These are phyloP conservation scores for Synaphobranchus kaupii DNA, from an alignment of 2,797 vertebrate species.

Conservation along the genomic window DNA sequence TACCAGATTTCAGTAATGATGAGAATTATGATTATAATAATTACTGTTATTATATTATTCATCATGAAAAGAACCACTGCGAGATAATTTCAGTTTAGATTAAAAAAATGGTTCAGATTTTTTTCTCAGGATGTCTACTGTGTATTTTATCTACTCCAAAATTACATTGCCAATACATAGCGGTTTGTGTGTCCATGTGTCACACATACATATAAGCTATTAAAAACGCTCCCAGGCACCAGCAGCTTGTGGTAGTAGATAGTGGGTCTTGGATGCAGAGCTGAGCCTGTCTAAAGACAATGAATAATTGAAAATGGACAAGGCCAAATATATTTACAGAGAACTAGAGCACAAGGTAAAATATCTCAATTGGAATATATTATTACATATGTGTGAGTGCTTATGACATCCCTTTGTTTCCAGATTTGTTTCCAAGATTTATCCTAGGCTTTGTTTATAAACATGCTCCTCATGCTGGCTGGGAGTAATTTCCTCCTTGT, in stretches of 20 bases:
- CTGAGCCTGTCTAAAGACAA: constrained; percentile 53
- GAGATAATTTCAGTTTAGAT: not conserved
- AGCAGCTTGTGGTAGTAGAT: not conserved
- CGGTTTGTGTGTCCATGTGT: too few species aligned
- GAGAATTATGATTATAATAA: constrained; percentile 23
- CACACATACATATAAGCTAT: constrained; percentile 30
- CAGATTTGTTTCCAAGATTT: constrained; percentile 43
- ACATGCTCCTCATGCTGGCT: constrained; percentile 59
- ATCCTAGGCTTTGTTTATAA: constrained; percentile 38
- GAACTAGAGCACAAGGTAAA: constrained; percentile 40
- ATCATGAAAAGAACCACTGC: not conserved
- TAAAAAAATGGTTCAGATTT: not conserved
- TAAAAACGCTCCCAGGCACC: constrained; percentile 52
- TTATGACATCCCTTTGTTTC: constrained; percentile 52
- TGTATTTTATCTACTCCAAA: not conserved
- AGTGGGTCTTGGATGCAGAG: constrained; percentile 13
- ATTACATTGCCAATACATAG: not conserved
- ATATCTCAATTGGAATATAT: constrained; percentile 46
- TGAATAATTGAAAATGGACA: constrained; percentile 67
- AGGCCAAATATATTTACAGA: constrained; percentile 43
- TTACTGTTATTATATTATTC: constrained; percentile 25
- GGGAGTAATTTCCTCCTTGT: constrained; percentile 54
- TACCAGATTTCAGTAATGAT: constrained; percentile 19
- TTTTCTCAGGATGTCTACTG: not conserved
- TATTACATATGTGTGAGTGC: constrained; percentile 46